Conservation (phyloP, 2,113 vertebrate genomes). For the Dasypus novemcinctus region DNA sequence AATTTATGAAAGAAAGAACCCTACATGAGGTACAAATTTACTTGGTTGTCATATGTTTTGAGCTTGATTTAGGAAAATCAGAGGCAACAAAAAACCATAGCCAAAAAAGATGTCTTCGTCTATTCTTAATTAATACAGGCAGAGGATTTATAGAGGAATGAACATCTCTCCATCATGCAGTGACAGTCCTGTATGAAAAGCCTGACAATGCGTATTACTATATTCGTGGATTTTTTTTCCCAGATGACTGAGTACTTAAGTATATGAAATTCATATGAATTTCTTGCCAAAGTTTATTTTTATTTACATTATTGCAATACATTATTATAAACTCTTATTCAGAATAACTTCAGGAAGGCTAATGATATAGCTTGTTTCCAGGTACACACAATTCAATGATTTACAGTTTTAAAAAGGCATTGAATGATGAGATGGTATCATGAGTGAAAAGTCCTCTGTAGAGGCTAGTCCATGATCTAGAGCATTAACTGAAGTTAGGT, state of each 20-base stretch:
- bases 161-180: not conserved
- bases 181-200: slow-evolving; percentile 23
- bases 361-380: not conserved
- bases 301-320: not conserved
- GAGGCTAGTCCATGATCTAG: not conserved
- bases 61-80: not conserved
- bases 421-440: not conserved
- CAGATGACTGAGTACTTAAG: not conserved
- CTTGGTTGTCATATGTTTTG: not conserved
- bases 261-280: not conserved
- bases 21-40: not conserved
- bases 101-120: not conserved
- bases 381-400: not conserved
- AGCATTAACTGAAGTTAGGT: not conserved
- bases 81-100: not conserved
- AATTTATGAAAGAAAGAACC: not conserved
- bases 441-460: not conserved
- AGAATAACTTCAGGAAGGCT: not conserved
- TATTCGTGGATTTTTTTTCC: not conserved
- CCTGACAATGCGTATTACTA: not conserved
- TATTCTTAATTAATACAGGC: slow-evolving; percentile 21
- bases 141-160: slow-evolving; percentile 4
- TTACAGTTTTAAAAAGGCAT: not conserved
- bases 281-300: not conserved
- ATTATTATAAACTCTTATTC: not conserved